Conservation (phyloP, 2,113 vertebrate genomes). For the Pelodiscus sinensis region DNA sequence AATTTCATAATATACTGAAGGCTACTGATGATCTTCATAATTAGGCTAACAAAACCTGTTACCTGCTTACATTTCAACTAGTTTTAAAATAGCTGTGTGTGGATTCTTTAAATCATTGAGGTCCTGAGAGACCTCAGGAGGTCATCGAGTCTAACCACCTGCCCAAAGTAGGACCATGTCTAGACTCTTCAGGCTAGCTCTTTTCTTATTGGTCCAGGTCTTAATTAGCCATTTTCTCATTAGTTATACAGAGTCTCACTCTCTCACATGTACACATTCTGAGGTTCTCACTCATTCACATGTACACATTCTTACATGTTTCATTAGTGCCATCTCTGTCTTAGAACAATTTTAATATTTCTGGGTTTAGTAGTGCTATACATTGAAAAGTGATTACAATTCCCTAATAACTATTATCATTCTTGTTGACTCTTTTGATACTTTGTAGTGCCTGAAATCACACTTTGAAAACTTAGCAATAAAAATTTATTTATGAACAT, state of each 20-base stretch:
- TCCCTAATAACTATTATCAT: constrained; percentile 61
- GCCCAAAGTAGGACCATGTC: constrained; percentile 23
- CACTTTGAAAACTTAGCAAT: constrained; percentile 42
- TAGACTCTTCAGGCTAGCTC: constrained; percentile 65
- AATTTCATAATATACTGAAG: constrained; percentile 58
- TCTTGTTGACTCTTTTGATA: constrained; percentile 30
- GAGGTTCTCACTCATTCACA: constrained; percentile 41
- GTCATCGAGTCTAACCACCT: too few species aligned
- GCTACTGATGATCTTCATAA: constrained; percentile 73
- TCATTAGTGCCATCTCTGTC: constrained; percentile 54
- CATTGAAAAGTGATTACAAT: constrained; percentile 59
- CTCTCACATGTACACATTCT: constrained; percentile 40
- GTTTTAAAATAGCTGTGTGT: constrained; percentile 62
- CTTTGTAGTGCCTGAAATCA: not conserved
- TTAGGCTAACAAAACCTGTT: constrained; percentile 72
- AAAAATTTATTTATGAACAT: constrained; percentile 55
- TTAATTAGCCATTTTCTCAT: constrained; percentile 72
- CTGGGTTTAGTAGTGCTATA: not conserved
- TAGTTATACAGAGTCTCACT: constrained; percentile 51
- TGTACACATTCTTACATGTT: constrained; percentile 62
- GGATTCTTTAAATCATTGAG: constrained; percentile 67
- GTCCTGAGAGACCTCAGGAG: not conserved
- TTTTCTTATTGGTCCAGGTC: constrained; percentile 59
- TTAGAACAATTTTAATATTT: constrained; percentile 62
- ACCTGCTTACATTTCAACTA: constrained; percentile 30